These are phyloP conservation scores for Cybosia mesomella DNA, from an alignment of 2,888 invertebrate genomes.

Conservation along the genomic window DNA sequence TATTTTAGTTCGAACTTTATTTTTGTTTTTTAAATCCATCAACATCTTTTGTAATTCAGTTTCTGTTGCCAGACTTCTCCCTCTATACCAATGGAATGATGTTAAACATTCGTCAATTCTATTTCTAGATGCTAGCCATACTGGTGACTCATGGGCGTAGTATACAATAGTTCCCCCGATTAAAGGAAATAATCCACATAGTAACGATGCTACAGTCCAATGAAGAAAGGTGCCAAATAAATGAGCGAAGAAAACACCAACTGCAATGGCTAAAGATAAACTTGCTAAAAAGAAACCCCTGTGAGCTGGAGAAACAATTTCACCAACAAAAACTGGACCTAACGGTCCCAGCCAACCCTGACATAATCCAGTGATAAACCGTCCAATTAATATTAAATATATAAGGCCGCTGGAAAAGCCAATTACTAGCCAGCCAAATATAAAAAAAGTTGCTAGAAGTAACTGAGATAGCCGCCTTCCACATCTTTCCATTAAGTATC, in stretches of 20 bases:
- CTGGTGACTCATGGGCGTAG: slow-evolving; percentile 90
- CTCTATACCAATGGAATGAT: slow-evolving; percentile 88
- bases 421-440: slow-evolving; percentile 87
- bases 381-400: slow-evolving; percentile 81
- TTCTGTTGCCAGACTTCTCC: slow-evolving; percentile 77
- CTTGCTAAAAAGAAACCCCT: slow-evolving; percentile 89
- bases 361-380: slow-evolving; percentile 86
- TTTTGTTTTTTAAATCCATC: slow-evolving; percentile 71
- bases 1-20: slow-evolving; percentile 67
- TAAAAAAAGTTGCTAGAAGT: slow-evolving; percentile 82
- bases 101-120: slow-evolving; percentile 86
- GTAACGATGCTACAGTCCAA: slow-evolving; percentile 87
- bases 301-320: slow-evolving; percentile 87
- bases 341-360: slow-evolving; percentile 87
- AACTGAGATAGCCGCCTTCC: slow-evolving; percentile 87
- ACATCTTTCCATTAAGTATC: slow-evolving; percentile 87
- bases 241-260: slow-evolving; percentile 89
- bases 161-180: slow-evolving; percentile 83
- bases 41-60: slow-evolving; percentile 84
- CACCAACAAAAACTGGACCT: slow-evolving; percentile 87
- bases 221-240: slow-evolving; percentile 88
- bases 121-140: slow-evolving; percentile 89
- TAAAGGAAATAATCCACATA: slow-evolving; percentile 85
- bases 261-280: slow-evolving; percentile 88
- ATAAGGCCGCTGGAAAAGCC: slow-evolving; percentile 81